Evolutionary conservation across 2,888 invertebrate genomes (phyloP).

Genomic region (Lamellibrachia satsuma): DNA sequence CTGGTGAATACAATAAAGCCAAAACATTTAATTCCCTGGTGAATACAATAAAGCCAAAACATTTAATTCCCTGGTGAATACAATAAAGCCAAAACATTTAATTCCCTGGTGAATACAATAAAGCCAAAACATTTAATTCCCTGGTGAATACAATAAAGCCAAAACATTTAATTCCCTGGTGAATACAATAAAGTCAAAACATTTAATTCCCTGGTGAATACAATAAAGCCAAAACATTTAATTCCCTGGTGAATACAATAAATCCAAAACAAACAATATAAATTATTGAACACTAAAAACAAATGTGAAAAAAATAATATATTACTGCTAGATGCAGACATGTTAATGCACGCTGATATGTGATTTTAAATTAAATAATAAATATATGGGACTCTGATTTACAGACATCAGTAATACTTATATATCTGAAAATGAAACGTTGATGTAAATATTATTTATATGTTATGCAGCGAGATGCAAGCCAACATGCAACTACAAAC

Average conservation of each 20-base stretch:
- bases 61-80: background rate
- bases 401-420: background rate
- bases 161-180: too few relatives aligned
- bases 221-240: background rate
- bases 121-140: background rate
- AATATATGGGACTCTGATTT: too few relatives aligned
- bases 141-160: background rate
- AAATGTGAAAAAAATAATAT: background rate
- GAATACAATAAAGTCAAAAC: too few relatives aligned
- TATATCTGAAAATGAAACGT: constrained; percentile 3
- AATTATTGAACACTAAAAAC: background rate
- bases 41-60: too few relatives aligned
- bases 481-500: background rate
- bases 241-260: background rate
- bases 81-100: background rate
- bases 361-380: too few relatives aligned
- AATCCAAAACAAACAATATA: background rate
- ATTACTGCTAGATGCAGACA: background rate
- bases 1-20: background rate
- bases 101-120: too few relatives aligned
- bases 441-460: background rate
- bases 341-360: too few relatives aligned
- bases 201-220: background rate
- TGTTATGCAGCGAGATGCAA: background rate
- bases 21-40: too few relatives aligned